phyloP scores from a whole-genome alignment of 2,888 invertebrate genomes.

The Morpho achilles region DNA sequence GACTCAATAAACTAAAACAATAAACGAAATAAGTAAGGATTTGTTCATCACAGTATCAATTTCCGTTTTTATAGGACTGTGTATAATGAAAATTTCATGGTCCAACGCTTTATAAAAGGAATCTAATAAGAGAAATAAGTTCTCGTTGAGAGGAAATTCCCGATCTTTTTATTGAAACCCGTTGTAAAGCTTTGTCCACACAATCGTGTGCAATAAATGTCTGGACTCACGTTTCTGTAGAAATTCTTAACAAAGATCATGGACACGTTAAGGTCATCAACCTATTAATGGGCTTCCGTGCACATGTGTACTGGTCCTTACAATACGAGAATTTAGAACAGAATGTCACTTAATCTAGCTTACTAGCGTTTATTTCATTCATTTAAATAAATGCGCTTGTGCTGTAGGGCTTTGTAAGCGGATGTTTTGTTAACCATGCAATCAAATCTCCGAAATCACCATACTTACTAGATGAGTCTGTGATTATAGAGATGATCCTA shows the following conservation, averaged over 20 bases:
- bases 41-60: constrained; percentile 1
- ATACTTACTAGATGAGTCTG: too few species aligned
- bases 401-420: too few species aligned
- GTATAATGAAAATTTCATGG: constrained; percentile 19
- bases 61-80: constrained; percentile 4
- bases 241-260: background rate
- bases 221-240: background rate
- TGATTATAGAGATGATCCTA: too few species aligned
- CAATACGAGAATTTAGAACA: constrained; percentile 4
- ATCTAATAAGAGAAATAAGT: constrained; percentile 18
- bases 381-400: background rate
- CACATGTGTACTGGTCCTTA: background rate
- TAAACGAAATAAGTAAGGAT: too few species aligned
- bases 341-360: constrained; percentile 5
- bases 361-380: background rate
- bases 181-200: constrained; percentile 1
- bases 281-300: background rate
- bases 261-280: background rate
- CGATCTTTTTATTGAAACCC: constrained; percentile 7
- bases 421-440: too few species aligned
- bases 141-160: constrained; percentile 5
- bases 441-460: too few species aligned
- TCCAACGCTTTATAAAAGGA: constrained; percentile 16
- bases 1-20: too few species aligned
- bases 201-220: background rate